Base-by-base conservation (phyloP, 2,797 vertebrate genomes). In the Hafferia zeledoni region DNA sequence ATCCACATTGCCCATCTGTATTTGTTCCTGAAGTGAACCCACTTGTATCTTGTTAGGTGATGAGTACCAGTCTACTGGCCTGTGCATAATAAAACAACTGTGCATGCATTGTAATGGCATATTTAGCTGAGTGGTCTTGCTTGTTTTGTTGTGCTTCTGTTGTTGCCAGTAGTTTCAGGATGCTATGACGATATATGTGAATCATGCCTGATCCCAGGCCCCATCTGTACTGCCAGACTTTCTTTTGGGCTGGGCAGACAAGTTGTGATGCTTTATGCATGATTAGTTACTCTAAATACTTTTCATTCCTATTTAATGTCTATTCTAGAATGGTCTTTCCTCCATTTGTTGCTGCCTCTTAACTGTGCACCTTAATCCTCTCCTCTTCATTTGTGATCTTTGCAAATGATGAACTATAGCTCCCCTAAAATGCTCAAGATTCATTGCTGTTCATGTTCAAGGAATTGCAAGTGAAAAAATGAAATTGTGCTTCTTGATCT, bases 51-150 rank as follows among this genome's bases (percentile, higher is more conserved):
- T 90, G 64, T 86, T 84, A 87, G 75, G 65, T 60, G 84, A 79
- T 60, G 35, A 92, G 39, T 35, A 52, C 87, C 90, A 91, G 81
- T 92, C 84, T 55, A 12, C 71, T 61, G 75, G 80, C 49, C 83
- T 94, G 75, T 72, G 77, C 80, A 27, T 77, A 94, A 93, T 96
- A 93, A 95, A 94, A 80, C 85, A 96, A 93, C 91, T 89, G 89
- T 82, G 72, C 80, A 18, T 72, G 89, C 84, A 89, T 95, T 92
- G 71, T 94, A 95, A 94, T 86, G 79, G 69, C 69, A 6, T 35
- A 55, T 81, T 96, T 92, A 92, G 52, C 65, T 43, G 76, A 76
- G 80, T 33, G 20, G 27, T 67, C 47, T 79, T 95, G 50, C 61
- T 82, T 87, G 43, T 93, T 95, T 69, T 79, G 67, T 68, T 96